Base-by-base conservation (phyloP, 2,113 vertebrate genomes). In the Beaufortia kweichowensis region DNA sequence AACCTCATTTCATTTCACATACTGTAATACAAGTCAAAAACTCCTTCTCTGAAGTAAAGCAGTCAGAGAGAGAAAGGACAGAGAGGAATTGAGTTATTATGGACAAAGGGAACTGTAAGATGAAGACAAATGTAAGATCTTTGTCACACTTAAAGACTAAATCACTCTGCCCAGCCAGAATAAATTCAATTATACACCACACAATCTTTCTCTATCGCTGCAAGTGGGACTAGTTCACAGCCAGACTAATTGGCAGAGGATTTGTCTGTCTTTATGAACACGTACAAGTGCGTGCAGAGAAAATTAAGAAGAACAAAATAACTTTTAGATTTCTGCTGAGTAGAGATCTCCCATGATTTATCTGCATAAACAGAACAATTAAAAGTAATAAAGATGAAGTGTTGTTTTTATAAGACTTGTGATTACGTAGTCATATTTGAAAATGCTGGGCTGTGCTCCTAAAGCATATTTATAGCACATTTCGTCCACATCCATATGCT, bases 401-500 rank as follows among this genome's bases (percentile, higher is more conserved):
- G 12, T n/a, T n/a, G 5, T 46, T 17, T 39, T 46, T 14, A 19
- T 46, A 4, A 19, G 0, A 46, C 43, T 46, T 39, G 12, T 46
- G 43, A 46, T 46, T 14, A 14, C 14, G 43, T 46, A 46, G 14
- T 46, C 43, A 46, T 3, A 46, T 46, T 39, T 46, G 4, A 17
- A 46, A 46, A 43, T 26, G 6, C 4, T 50, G 9, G 6, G 24
- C 17, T 67, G 65, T 5, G 39, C 63, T 17, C 43, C 46, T 46
- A 46, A 26, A 66, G 15, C 64, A 29, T 24, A 46, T 66, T 66
- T 28, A 46, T 28, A 66, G 8, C 64, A 48, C 41, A 48, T 15
- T 48, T 24, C 28, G 11, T 67, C 17, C 19, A 12, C 43, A 29
- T 19, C 17, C 17, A 12, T 29, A 12, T 67, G 41, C 15, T 29